These are phyloP conservation scores for Pterocles orientalis DNA, from an alignment of 2,113 vertebrate genomes.

Conservation along the genomic window DNA sequence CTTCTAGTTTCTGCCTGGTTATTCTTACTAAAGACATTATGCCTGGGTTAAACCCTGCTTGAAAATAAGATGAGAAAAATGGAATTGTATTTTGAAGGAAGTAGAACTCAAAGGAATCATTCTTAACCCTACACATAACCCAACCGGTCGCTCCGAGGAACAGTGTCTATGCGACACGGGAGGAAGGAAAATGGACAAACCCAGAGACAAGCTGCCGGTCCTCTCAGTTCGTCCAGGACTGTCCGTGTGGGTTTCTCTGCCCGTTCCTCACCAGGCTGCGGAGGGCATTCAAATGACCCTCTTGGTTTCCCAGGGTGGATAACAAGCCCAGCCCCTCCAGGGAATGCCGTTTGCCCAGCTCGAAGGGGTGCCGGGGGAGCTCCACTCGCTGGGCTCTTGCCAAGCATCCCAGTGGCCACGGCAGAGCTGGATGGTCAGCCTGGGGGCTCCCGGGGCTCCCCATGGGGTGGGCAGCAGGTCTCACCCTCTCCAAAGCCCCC, in stretches of 20 bases:
- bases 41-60: neutral
- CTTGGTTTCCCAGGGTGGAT: neutral
- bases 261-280: no score
- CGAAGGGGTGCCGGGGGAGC: neutral
- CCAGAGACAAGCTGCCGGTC: neutral
- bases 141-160: neutral
- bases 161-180: rapidly evolving
- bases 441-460: neutral
- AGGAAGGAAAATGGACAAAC: neutral
- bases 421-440: neutral
- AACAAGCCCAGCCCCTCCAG: neutral
- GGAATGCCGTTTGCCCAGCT: neutral
- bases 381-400: neutral
- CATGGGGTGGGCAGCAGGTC: neutral
- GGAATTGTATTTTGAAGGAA: neutral
- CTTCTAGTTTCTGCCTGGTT: neutral
- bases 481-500: rapidly evolving
- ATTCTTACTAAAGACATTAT: neutral
- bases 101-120: neutral
- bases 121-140: neutral
- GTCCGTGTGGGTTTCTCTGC: neutral
- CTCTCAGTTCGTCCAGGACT: rapidly evolving
- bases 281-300: neutral
- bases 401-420: rapidly evolving
- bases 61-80: neutral